phyloP scores from a whole-genome alignment of 2,888 invertebrate species.

The Terebella lapidaria region DNA sequence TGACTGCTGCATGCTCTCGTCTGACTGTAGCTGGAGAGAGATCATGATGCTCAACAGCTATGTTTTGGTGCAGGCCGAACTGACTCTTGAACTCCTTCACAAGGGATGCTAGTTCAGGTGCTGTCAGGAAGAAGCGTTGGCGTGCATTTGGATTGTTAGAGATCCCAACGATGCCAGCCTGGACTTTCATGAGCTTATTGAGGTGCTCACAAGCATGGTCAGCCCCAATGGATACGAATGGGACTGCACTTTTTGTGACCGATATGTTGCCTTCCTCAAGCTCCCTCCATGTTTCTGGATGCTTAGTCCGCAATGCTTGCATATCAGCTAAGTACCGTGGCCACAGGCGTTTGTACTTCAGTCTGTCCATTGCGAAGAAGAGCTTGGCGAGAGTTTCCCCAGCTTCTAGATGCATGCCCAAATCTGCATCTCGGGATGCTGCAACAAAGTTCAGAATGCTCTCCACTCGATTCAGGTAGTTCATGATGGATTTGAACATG shows the following conservation, averaged over 20 bases:
- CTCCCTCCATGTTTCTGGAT: background rate
- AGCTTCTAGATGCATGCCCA: constrained; percentile 19
- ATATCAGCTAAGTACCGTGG: background rate
- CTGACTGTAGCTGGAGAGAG: too few relatives aligned
- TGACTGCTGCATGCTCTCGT: too few relatives aligned
- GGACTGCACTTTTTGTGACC: background rate
- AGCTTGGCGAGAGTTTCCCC: constrained; percentile 18
- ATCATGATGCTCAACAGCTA: too few relatives aligned
- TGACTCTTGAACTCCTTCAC: too few relatives aligned
- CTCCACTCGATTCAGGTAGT: constrained; percentile 17
- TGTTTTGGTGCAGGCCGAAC: too few relatives aligned
- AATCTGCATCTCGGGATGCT: constrained; percentile 19
- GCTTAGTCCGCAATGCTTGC: background rate
- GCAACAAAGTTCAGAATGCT: constrained; percentile 18
- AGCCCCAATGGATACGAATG: constrained; percentile 8
- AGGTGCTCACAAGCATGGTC: constrained; percentile 22
- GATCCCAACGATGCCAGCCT: constrained; percentile 11
- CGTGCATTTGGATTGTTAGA: constrained; percentile 6
- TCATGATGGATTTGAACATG: constrained; percentile 19
- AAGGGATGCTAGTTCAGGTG: too few relatives aligned
- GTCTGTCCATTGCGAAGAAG: constrained; percentile 16
- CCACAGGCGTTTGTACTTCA: constrained; percentile 3
- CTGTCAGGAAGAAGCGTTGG: too few relatives aligned
- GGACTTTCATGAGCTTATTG: constrained; percentile 17
- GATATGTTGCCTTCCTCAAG: constrained; percentile 1